A percentile compares a stretch with the other conserved stretches of the same genome.
Conservation (phyloP, 2,888 invertebrate genomes). For the Machimus atricapillus region DNA sequence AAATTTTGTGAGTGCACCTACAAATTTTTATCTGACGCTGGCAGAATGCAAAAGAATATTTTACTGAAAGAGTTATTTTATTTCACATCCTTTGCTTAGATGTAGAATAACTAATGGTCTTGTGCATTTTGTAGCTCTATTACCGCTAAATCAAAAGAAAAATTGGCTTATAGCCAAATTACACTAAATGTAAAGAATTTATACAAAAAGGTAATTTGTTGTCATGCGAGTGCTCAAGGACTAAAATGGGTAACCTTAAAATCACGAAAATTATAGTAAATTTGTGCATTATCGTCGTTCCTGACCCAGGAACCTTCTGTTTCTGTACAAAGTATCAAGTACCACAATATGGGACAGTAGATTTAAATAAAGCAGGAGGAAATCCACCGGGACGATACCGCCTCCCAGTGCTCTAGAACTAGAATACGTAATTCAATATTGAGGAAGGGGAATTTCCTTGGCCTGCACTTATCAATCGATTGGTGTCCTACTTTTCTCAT, state of each 20-base stretch:
- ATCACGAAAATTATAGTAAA: background rate
- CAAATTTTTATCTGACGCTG: background rate
- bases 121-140: background rate
- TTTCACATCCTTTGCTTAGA: background rate
- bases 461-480: conserved; percentile 26
- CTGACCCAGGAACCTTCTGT: background rate
- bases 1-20: background rate
- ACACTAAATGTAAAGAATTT: background rate
- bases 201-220: background rate
- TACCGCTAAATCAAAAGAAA: background rate
- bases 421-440: background rate
- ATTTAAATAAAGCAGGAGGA: background rate
- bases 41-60: background rate
- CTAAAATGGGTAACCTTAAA: background rate
- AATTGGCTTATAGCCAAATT: background rate
- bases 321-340: background rate
- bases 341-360: background rate
- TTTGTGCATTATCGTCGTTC: background rate
- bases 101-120: background rate
- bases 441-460: conserved; percentile 16
- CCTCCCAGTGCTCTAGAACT: background rate
- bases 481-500: conserved; percentile 22
- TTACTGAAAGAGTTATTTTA: background rate
- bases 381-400: background rate
- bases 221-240: background rate